These are phyloP conservation scores for Coregonus ussuriensis DNA, from an alignment of 2,797 vertebrate species.

Conservation along the genomic window DNA sequence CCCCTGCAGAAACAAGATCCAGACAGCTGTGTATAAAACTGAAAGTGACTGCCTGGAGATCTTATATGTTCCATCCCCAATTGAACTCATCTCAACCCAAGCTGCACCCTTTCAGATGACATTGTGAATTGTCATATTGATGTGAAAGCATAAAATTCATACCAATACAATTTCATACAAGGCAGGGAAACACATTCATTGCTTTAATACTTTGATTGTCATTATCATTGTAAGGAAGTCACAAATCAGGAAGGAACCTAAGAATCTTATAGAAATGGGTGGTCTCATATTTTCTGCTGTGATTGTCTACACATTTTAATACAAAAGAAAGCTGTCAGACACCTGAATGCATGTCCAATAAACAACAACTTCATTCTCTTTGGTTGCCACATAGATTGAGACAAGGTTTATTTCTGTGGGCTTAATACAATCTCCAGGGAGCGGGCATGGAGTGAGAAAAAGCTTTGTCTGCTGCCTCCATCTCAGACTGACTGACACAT, in stretches of 20 bases:
- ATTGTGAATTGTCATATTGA: background rate
- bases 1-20: no score
- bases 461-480: slow-evolving; percentile 61
- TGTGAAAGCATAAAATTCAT: background rate
- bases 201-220: background rate
- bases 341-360: background rate
- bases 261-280: background rate
- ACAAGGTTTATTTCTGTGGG: background rate
- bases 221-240: background rate
- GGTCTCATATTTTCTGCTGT: slow-evolving; percentile 3
- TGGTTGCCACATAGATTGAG: background rate
- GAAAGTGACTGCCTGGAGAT: no score
- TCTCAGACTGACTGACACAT: slow-evolving; percentile 44
- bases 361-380: background rate
- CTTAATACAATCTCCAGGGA: background rate
- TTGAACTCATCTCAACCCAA: slow-evolving; percentile 57
- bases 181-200: background rate
- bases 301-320: background rate
- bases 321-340: background rate
- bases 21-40: no score
- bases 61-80: no score
- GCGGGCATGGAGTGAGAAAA: slow-evolving; percentile 32
- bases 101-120: background rate
- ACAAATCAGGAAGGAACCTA: background rate
- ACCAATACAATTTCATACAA: background rate